Conservation (phyloP, 37 sponge, comb jelly and placozoan species). For the Cliona cf. orientalis region DNA sequence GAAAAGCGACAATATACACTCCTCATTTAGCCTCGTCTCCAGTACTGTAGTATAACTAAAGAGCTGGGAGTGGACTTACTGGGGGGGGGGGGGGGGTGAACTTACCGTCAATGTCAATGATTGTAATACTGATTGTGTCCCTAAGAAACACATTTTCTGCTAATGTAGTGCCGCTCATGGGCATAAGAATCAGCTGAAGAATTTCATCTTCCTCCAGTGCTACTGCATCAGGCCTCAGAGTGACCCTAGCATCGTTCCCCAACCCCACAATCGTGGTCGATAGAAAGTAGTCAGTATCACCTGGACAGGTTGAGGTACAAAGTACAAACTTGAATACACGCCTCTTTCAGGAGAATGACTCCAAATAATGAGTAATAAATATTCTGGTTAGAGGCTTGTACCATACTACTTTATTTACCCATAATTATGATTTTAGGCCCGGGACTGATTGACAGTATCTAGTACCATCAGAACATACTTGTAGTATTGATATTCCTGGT, state of each 20-base stretch:
- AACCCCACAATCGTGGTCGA: not conserved
- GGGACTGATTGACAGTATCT: not conserved
- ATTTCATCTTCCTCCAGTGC: not conserved
- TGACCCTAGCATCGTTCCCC: not conserved
- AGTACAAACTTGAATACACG: no score
- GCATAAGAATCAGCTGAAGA: not conserved
- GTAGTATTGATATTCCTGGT: not conserved
- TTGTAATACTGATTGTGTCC: not conserved
- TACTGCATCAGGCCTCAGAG: not conserved
- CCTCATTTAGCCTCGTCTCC: no score
- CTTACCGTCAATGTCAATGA: constrained; percentile 3
- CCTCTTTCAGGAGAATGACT: no score
- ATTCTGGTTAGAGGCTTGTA: no score
- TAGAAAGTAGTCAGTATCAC: not conserved
- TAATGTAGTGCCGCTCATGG: not conserved
- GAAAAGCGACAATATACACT: not conserved
- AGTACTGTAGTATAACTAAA: not conserved
- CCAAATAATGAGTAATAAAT: no score
- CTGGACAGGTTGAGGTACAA: no score
- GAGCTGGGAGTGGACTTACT: not conserved
- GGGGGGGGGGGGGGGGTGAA: not conserved
- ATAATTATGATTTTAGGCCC: no score
- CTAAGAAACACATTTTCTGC: not conserved
- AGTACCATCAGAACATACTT: not conserved
- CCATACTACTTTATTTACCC: no score